These are phyloP conservation scores for Pogonocichla stellata DNA, from an alignment of 2,113 vertebrate species.

Conservation along the genomic window DNA sequence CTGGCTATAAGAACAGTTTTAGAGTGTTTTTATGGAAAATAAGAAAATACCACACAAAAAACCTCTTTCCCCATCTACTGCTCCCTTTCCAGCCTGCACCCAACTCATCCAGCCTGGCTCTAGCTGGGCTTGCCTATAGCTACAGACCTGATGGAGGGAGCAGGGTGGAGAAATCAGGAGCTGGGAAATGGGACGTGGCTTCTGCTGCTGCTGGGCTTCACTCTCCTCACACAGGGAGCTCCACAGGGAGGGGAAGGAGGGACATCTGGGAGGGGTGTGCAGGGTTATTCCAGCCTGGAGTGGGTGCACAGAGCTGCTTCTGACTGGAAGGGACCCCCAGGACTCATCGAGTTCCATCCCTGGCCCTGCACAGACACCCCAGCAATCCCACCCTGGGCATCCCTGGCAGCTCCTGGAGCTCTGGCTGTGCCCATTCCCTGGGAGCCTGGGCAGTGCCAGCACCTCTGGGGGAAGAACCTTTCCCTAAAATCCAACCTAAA, in stretches of 20 bases:
- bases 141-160: background rate
- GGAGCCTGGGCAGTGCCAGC: background rate
- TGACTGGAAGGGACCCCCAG: background rate
- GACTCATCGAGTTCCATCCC: too few relatives aligned
- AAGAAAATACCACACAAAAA: background rate
- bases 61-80: background rate
- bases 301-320: accelerated
- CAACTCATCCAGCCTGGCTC: background rate
- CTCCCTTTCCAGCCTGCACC: background rate
- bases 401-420: background rate
- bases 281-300: background rate
- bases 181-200: background rate
- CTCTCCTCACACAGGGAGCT: background rate
- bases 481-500: accelerated
- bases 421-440: background rate
- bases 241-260: background rate
- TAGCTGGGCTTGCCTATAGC: background rate
- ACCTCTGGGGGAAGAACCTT: background rate
- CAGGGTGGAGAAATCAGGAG: background rate
- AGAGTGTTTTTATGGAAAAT: background rate
- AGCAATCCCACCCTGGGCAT: background rate
- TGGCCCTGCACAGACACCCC: background rate
- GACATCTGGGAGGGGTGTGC: background rate
- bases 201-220: background rate
- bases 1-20: background rate